Evolutionary conservation across 2,888 invertebrate species (phyloP), one percentile per base, ranked within the genome.

Genomic region (Ephialtes manifestator): DNA sequence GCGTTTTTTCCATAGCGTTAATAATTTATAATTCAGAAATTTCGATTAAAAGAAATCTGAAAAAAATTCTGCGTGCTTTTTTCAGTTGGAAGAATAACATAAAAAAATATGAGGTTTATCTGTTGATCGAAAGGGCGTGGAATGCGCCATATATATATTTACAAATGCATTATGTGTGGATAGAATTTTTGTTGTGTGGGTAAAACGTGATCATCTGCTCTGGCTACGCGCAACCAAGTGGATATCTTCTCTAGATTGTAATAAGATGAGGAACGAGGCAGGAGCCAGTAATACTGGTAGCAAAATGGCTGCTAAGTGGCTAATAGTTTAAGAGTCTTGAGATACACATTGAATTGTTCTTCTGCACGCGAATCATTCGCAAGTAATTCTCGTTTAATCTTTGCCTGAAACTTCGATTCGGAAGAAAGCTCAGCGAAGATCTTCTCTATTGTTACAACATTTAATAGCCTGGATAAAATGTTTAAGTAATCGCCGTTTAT

Each of bases 401-500:
- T 58, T 28, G 1, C 31, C 60, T 55, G 53, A n/a, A 28, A 31
- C 60, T 28, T 31, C 60, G 60, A 18, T 31, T 35, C 1, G 10
- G 3, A 39, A 18, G 18, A 39, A 63, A 63, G 63, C 63, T 63
- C n/a, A 28, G 35, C 31, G 4, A 24, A 4, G 13, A 46, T 70
- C 28, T 70, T 53, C 51, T 51, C 48, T 51, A n/a, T 51, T 24
- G n/a, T 74, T 74, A 31, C 39, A 60, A 28, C 46, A 74, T 74
- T 58, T 46, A 74, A 74, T 60, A 28, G 48, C 60, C 11, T 74
- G 60, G 71, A 72, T 74, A 60, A 63, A 43, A 55, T 71, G 28
- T 31, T 72, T 55, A 10, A 55, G 2, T 10, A 10, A 55, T 20
- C 4, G 8, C 18, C 20, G 8, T 11, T 4, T 31, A 4, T 60